A percentile compares a stretch with the other conserved stretches of the same genome.
Conservation (phyloP, 1,140 invertebrate genomes). For the Drosophila ironensis region DNA sequence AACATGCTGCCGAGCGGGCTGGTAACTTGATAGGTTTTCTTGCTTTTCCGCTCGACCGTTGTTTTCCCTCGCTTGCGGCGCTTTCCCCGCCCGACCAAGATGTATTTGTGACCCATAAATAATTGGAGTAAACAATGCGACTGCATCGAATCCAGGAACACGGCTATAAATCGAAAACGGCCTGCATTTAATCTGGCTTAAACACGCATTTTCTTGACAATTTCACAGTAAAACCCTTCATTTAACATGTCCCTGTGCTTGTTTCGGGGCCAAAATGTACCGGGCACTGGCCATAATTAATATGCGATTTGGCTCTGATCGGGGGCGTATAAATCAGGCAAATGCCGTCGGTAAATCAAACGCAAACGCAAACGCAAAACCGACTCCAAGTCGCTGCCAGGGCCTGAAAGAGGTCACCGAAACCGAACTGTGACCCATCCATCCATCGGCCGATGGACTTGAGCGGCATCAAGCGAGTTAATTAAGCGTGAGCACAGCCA, state of each 20-base stretch:
- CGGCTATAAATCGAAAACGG: slow-evolving; percentile 58
- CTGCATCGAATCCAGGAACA: slow-evolving; percentile 47
- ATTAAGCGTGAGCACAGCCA: slow-evolving; percentile 48
- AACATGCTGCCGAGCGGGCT: slow-evolving; percentile 25
- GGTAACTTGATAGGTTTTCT: slow-evolving; percentile 17
- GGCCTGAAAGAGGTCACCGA: background rate
- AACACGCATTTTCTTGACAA: slow-evolving; percentile 78
- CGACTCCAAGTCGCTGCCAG: background rate
- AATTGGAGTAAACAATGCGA: slow-evolving; percentile 69
- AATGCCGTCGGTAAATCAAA: slow-evolving; percentile 68
- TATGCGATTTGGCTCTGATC: slow-evolving; percentile 53
- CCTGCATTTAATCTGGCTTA: slow-evolving; percentile 76
- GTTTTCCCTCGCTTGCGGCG: too few species aligned
- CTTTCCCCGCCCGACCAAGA: slow-evolving; percentile 35
- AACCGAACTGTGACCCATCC: background rate
- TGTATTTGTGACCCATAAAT: slow-evolving; percentile 70
- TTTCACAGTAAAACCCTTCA: slow-evolving; percentile 69
- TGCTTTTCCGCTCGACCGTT: background rate
- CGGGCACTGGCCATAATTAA: slow-evolving; percentile 58
- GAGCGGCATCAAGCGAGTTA: slow-evolving; percentile 65
- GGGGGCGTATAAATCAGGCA: slow-evolving; percentile 54
- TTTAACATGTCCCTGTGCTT: slow-evolving; percentile 48
- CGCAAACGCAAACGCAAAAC: slow-evolving; percentile 32
- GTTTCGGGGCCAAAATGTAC: slow-evolving; percentile 34
- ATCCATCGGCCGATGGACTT: background rate